Conservation (phyloP, 1,140 invertebrate species). For the Caenorhabditis elegans region DNA sequence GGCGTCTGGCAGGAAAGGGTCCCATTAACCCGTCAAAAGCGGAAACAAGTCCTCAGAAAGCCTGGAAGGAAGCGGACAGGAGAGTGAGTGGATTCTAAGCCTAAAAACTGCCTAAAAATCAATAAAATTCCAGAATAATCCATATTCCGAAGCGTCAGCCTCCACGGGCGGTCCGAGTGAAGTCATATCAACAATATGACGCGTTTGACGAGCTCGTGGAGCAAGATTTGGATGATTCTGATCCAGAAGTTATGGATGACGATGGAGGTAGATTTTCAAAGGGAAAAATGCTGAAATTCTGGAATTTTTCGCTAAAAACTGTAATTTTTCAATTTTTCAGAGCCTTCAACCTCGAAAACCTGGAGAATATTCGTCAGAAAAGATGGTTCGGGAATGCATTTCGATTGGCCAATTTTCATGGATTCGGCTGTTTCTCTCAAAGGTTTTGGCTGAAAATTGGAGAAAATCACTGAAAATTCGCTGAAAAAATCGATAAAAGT, state of each 20-base stretch:
- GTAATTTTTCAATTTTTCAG: neutral
- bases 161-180: neutral
- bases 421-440: neutral
- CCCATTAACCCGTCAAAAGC: neutral
- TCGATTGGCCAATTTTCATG: neutral
- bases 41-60: neutral
- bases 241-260: neutral
- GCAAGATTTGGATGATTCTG: neutral
- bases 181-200: neutral
- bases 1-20: neutral
- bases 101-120: too few species aligned
- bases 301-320: neutral
- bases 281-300: neutral
- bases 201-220: neutral
- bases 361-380: neutral
- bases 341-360: neutral
- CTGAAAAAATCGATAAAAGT: too few species aligned
- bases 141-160: slow-evolving; percentile 2
- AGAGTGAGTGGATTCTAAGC: neutral
- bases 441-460: too few species aligned
- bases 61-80: neutral
- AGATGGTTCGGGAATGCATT: neutral
- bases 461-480: too few species aligned
- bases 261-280: neutral
- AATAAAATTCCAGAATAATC: neutral